Evolutionary conservation across 2,797 vertebrate genomes (phyloP).

Genomic region (Lates japonicus): DNA sequence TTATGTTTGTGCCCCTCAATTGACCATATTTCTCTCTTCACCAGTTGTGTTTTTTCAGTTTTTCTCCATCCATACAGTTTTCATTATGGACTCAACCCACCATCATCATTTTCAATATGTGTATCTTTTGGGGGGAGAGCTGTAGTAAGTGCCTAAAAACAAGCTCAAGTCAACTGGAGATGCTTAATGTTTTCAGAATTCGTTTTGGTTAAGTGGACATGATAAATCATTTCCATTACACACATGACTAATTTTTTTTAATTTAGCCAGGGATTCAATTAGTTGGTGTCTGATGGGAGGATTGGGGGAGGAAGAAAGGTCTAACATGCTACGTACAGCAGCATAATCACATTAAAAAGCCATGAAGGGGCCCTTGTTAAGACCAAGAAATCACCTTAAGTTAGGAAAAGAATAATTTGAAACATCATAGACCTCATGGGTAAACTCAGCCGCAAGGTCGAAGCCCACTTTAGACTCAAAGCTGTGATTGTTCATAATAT

Average conservation of each 20-base stretch:
- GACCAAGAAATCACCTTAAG: constrained; percentile 75
- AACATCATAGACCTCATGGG: constrained; percentile 53
- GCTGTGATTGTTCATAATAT: constrained; percentile 28
- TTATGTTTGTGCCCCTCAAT: constrained; percentile 11
- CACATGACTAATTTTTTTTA: constrained; percentile 81
- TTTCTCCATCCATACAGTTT: constrained; percentile 26
- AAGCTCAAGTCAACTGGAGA: constrained; percentile 74
- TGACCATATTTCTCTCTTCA: constrained; percentile 28
- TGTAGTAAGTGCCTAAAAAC: constrained; percentile 67
- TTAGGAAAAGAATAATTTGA: constrained; percentile 70
- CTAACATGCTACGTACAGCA: constrained; percentile 66
- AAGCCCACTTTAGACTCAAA: constrained; percentile 33
- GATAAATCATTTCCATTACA: constrained; percentile 84
- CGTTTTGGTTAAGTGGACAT: constrained; percentile 85
- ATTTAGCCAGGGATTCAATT: constrained; percentile 80
- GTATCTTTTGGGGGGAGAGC: constrained; percentile 50
- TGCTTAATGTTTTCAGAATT: constrained; percentile 81
- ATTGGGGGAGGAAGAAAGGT: constrained; percentile 69
- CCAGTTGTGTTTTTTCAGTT: constrained; percentile 21
- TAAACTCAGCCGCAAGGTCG: constrained; percentile 43
- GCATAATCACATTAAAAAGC: constrained; percentile 81
- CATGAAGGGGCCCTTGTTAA: constrained; percentile 80
- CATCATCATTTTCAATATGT: constrained; percentile 45
- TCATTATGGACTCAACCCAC: constrained; percentile 37
- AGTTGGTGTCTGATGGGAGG: constrained; percentile 80